A percentile compares a stretch with the other conserved stretches of the same genome.
phyloP scores from a whole-genome alignment of 2,797 vertebrate species.

The Tangara arthus region DNA sequence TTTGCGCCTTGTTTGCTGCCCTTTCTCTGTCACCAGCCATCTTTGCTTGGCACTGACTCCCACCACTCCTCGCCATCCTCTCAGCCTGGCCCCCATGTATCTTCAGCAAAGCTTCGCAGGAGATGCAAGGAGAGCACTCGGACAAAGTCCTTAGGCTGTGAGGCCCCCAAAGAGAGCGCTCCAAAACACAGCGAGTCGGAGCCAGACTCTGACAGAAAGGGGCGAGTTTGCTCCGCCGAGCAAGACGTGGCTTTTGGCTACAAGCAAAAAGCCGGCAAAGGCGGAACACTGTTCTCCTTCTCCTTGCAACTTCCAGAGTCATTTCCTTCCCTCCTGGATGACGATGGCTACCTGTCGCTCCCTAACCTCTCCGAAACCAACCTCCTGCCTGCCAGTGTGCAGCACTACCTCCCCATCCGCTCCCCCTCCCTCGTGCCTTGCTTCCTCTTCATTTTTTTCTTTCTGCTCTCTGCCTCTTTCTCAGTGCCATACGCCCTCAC shows the following conservation, averaged over 20 bases:
- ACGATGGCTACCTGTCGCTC: conserved; percentile 95
- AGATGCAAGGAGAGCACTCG: conserved; percentile 84
- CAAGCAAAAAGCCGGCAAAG: conserved; percentile 81
- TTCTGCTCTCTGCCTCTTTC: conserved; percentile 96
- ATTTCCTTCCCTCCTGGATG: conserved; percentile 90
- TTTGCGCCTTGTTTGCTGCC: conserved; percentile 78
- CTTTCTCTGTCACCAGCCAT: conserved; percentile 77
- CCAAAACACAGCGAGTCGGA: conserved; percentile 68
- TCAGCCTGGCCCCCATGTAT: conserved; percentile 78
- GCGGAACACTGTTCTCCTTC: conserved; percentile 94
- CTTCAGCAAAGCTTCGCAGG: conserved; percentile 84
- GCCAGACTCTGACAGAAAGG: conserved; percentile 77
- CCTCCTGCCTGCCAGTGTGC: conserved; percentile 90
- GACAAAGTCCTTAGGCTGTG: conserved; percentile 70
- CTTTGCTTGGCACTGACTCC: conserved; percentile 79
- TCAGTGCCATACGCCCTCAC: conserved; percentile 97
- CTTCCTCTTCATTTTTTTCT: conserved; percentile 99
- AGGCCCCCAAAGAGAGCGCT: conserved; percentile 67
- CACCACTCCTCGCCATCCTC: conserved; percentile 76
- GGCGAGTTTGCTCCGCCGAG: conserved; percentile 77
- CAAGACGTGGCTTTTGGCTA: conserved; percentile 83
- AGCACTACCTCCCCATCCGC: conserved; percentile 90
- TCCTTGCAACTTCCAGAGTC: conserved; percentile 95
- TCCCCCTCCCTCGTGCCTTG: conserved; percentile 97
- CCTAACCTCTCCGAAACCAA: conserved; percentile 90